These are phyloP conservation scores for Abrostola tripartita DNA, from an alignment of 2,888 invertebrate species.

Conservation along the genomic window DNA sequence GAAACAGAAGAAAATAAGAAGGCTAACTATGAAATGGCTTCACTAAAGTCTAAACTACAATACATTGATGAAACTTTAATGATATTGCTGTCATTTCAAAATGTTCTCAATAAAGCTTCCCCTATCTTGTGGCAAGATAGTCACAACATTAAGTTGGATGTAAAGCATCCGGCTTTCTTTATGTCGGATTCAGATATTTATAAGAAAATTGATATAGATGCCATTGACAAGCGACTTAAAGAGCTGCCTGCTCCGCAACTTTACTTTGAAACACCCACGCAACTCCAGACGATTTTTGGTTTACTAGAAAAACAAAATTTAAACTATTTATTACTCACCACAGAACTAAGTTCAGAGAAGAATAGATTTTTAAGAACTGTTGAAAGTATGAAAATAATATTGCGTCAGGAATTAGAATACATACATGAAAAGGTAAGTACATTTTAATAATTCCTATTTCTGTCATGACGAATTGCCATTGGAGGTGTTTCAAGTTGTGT, in stretches of 20 bases:
- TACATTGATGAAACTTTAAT: slow-evolving; percentile 80
- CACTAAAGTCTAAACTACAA: slow-evolving; percentile 80
- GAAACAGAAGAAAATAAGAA: slow-evolving; percentile 80
- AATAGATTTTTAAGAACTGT: slow-evolving; percentile 77
- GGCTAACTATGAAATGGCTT: slow-evolving; percentile 77
- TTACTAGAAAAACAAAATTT: slow-evolving; percentile 82
- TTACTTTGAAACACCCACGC: slow-evolving; percentile 78
- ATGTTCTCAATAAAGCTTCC: slow-evolving; percentile 78
- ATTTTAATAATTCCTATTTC: neutral
- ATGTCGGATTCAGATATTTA: slow-evolving; percentile 74
- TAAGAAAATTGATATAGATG: slow-evolving; percentile 66
- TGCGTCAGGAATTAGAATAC: slow-evolving; percentile 71
- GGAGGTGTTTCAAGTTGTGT: slow-evolving; percentile 1
- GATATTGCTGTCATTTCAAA: slow-evolving; percentile 81
- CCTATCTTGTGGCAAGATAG: slow-evolving; percentile 81
- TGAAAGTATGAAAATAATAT: slow-evolving; percentile 66
- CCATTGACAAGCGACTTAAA: slow-evolving; percentile 65
- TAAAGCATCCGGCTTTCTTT: slow-evolving; percentile 71
- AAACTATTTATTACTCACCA: slow-evolving; percentile 81
- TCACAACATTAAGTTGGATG: slow-evolving; percentile 68
- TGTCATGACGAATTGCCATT: neutral
- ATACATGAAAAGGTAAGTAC: slow-evolving; percentile 76
- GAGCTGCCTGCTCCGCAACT: slow-evolving; percentile 72
- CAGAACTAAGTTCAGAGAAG: slow-evolving; percentile 78
- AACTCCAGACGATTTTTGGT: slow-evolving; percentile 74